Percentiles rank a stretch among this genome's conserved stretches.
phyloP scores from a whole-genome alignment of 2,113 vertebrate genomes.

The human (Homo sapiens) region DNA sequence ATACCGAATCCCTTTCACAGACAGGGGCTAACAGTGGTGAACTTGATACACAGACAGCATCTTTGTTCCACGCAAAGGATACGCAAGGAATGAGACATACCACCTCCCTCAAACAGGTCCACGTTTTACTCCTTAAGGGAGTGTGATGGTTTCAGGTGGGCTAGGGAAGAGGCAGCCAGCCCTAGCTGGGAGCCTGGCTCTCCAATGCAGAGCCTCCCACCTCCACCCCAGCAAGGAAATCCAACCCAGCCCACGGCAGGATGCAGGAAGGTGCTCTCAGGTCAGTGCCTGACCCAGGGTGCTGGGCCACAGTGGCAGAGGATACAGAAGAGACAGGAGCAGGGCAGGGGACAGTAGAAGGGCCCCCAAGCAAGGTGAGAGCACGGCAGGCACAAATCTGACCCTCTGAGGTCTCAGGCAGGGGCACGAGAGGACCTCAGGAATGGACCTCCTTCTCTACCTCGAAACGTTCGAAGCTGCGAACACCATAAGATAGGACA shows the following conservation, averaged over 20 bases:
- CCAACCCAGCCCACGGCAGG: rapidly evolving
- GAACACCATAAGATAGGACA: background rate
- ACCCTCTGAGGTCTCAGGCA: background rate
- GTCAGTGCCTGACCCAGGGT: background rate
- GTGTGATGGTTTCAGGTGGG: background rate
- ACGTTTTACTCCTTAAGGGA: background rate
- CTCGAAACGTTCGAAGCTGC: background rate
- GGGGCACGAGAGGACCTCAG: background rate
- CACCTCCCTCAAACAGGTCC: background rate
- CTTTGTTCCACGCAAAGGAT: too few relatives aligned
- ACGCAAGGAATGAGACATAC: rapidly evolving
- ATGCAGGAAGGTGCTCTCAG: too few relatives aligned
- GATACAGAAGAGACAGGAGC: rapidly evolving
- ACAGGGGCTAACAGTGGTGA: background rate
- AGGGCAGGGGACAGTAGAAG: too few relatives aligned
- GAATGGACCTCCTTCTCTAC: too few relatives aligned
- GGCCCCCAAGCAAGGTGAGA: rapidly evolving
- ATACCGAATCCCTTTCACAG: background rate
- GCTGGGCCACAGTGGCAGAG: background rate
- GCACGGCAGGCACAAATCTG: rapidly evolving
- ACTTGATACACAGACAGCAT: too few relatives aligned
- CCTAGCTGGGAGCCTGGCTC: background rate
- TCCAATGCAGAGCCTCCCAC: background rate
- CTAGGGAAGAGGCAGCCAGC: background rate
- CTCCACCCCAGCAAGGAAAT: rapidly evolving